phyloP scores from a whole-genome alignment of 2,888 invertebrate species.

The Junonia oenone region DNA sequence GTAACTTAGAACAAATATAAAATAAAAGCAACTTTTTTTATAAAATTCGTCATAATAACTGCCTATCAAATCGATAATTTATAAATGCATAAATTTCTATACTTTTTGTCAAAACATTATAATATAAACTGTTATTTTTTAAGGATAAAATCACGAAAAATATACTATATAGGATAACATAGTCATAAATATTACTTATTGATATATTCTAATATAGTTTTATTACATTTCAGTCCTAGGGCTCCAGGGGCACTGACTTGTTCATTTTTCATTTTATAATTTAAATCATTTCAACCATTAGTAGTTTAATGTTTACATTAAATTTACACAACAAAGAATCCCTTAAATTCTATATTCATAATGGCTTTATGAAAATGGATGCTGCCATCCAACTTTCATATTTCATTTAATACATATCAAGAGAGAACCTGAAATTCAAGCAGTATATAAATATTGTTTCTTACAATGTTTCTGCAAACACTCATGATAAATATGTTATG shows the following conservation, averaged over 20 bases:
- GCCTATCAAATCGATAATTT: slow-evolving; percentile 32
- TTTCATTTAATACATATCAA: no score
- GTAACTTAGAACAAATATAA: slow-evolving; percentile 36
- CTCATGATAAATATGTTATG: no score
- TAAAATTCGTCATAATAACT: slow-evolving; percentile 37
- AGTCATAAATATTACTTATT: slow-evolving; percentile 16
- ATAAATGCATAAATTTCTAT: slow-evolving; percentile 28
- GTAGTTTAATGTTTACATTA: neutral
- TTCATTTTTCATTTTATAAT: neutral
- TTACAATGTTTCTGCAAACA: no score
- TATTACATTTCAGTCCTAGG: slow-evolving; percentile 7
- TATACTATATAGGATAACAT: slow-evolving; percentile 14
- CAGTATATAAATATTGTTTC: no score
- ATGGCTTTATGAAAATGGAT: neutral
- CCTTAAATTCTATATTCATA: neutral
- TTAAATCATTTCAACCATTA: neutral
- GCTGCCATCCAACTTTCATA: no score
- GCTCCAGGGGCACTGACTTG: slow-evolving; percentile 15
- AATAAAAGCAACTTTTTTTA: slow-evolving; percentile 44
- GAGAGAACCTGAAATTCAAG: neutral
- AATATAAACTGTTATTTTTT: slow-evolving; percentile 14
- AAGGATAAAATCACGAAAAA: slow-evolving; percentile 21
- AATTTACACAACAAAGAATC: neutral
- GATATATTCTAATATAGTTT: neutral
- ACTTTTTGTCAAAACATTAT: slow-evolving; percentile 27